These are phyloP conservation scores for Diploptera punctata DNA, from an alignment of 2,888 invertebrate species.

Conservation along the genomic window DNA sequence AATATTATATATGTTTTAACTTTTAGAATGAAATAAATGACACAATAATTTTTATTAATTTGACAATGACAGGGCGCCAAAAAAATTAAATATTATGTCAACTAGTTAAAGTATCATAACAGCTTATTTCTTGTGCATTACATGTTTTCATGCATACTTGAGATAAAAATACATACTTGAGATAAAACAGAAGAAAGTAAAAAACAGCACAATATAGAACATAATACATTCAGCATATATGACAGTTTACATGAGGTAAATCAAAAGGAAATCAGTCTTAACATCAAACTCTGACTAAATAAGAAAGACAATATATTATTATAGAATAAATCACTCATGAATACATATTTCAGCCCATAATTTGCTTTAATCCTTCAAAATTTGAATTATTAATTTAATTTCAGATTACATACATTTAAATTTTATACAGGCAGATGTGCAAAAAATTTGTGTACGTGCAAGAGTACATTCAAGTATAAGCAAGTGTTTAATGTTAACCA, in stretches of 20 bases:
- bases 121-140: too few relatives aligned
- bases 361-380: neutral
- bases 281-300: constrained; percentile 4
- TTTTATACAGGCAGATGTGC: constrained; percentile 5
- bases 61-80: too few relatives aligned
- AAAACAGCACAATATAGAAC: neutral
- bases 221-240: constrained; percentile 2
- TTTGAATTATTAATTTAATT: neutral
- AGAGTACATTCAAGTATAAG: neutral
- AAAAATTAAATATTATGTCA: too few relatives aligned
- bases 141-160: too few relatives aligned
- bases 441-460: neutral
- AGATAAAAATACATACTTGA: too few relatives aligned
- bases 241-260: neutral
- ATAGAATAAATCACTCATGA: neutral
- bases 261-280: constrained; percentile 26
- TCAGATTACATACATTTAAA: neutral
- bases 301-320: constrained; percentile 6
- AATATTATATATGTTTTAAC: too few relatives aligned
- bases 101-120: too few relatives aligned
- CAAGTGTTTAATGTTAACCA: neutral
- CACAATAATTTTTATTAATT: too few relatives aligned
- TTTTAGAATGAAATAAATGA: too few relatives aligned
- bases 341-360: constrained; percentile 7
- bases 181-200: too few relatives aligned